phyloP scores from a whole-genome alignment of 2,113 vertebrate species.

The Spilogale gracilis region DNA sequence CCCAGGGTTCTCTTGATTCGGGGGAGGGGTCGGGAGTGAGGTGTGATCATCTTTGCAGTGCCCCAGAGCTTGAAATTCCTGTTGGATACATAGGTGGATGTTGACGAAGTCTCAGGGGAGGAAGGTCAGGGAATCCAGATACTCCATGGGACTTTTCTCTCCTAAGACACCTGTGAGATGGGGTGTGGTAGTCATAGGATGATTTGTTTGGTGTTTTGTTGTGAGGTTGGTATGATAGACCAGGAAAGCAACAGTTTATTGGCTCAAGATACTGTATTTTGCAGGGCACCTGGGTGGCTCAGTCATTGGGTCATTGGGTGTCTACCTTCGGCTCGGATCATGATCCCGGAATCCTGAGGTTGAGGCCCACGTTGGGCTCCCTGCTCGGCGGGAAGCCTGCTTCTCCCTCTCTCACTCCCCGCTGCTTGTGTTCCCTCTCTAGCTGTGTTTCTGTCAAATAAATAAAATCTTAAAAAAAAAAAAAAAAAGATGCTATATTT shows the following conservation, averaged over 20 bases:
- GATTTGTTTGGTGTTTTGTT: background rate
- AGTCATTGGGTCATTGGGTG: too few species aligned
- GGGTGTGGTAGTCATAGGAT: background rate
- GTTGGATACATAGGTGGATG: background rate
- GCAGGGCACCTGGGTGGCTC: too few species aligned
- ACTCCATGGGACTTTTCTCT: background rate
- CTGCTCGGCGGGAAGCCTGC: too few species aligned
- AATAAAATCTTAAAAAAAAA: too few species aligned
- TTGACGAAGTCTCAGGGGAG: background rate
- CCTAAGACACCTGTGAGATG: background rate
- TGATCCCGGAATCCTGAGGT: too few species aligned
- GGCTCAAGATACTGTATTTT: background rate
- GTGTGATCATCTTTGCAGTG: background rate
- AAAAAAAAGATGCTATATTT: too few species aligned
- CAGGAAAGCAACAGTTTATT: background rate
- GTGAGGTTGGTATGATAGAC: background rate
- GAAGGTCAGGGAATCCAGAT: background rate
- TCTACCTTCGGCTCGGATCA: too few species aligned
- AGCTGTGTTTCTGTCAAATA: too few species aligned
- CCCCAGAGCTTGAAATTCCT: background rate
- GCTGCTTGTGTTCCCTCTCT: too few species aligned
- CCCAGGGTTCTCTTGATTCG: background rate
- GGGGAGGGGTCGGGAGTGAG: too few species aligned
- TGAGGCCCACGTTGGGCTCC: too few species aligned
- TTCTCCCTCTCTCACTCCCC: too few species aligned